phyloP scores from a whole-genome alignment of 1,140 invertebrate species.

The Papilio aristodemus region DNA sequence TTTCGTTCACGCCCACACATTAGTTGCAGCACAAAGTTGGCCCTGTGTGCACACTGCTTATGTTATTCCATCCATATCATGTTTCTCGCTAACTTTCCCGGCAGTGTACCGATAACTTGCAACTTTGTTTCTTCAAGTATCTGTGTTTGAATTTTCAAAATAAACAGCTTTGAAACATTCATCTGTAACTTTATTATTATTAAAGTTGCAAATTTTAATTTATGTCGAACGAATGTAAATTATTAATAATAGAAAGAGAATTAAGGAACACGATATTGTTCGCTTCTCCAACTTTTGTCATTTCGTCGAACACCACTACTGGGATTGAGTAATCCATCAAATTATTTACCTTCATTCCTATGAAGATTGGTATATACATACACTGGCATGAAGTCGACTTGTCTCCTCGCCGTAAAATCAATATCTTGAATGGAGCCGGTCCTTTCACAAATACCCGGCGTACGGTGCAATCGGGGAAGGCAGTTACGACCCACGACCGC shows the following conservation, averaged over 20 bases:
- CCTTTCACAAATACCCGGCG: constrained; percentile 19
- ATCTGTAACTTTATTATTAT: background rate
- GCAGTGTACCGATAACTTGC: background rate
- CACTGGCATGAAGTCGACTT: background rate
- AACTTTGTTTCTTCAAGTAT: constrained; percentile 2
- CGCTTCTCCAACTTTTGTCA: too few species aligned
- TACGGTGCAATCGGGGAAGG: background rate
- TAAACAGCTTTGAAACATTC: background rate
- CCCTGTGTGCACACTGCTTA: constrained; percentile 4
- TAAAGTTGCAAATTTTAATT: background rate
- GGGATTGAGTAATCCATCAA: too few species aligned
- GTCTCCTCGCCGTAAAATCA: background rate
- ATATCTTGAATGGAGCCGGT: background rate
- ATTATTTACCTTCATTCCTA: background rate
- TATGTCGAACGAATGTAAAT: too few species aligned
- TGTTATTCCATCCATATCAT: constrained; percentile 15
- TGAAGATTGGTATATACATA: background rate
- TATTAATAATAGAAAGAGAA: too few species aligned
- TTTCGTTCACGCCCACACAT: background rate
- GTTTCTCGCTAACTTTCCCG: constrained; percentile 9
- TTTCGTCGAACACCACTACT: too few species aligned
- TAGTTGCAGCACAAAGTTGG: constrained; percentile 25
- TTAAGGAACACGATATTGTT: too few species aligned
- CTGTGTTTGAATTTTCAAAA: constrained; percentile 20
- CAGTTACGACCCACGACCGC: constrained; percentile 40